Conservation (phyloP, 2,113 vertebrate species). For the Dissostichus mawsoni region DNA sequence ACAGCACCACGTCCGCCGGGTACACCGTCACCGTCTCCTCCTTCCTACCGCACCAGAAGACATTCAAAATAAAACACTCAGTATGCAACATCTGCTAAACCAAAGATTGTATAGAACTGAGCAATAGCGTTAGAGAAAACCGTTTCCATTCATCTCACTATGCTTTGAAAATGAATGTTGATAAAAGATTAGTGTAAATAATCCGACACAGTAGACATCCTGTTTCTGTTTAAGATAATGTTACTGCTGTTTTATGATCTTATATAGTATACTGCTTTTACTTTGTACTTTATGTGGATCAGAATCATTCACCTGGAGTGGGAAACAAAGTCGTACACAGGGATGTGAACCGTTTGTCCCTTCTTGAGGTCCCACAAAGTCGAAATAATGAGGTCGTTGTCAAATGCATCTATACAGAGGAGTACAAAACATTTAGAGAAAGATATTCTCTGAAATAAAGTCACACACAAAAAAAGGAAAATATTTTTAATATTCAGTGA, state of each 20-base stretch:
- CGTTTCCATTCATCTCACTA: background rate
- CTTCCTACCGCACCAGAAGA: slow-evolving; percentile 83
- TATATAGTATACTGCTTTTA: background rate
- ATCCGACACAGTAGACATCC: background rate
- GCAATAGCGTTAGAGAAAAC: too few species aligned
- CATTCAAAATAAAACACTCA: background rate
- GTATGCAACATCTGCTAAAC: background rate
- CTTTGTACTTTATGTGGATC: background rate
- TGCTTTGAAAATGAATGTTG: background rate
- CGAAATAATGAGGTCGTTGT: slow-evolving; percentile 92
- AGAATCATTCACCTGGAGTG: slow-evolving; percentile 89
- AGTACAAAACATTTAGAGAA: background rate
- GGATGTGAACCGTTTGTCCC: slow-evolving; percentile 93
- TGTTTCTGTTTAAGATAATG: background rate
- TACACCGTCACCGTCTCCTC: slow-evolving; percentile 91
- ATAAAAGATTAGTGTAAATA: background rate
- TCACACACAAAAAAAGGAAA: too few species aligned
- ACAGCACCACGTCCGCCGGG: slow-evolving; percentile 94
- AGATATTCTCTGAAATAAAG: too few species aligned
- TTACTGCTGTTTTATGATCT: background rate
- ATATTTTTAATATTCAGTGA: too few species aligned
- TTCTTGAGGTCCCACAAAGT: slow-evolving; percentile 91
- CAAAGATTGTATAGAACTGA: background rate
- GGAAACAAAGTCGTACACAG: slow-evolving; percentile 94
- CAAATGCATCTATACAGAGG: slow-evolving; percentile 89